Conservation (phyloP, 2,888 invertebrate genomes). For the Timema cristinae region DNA sequence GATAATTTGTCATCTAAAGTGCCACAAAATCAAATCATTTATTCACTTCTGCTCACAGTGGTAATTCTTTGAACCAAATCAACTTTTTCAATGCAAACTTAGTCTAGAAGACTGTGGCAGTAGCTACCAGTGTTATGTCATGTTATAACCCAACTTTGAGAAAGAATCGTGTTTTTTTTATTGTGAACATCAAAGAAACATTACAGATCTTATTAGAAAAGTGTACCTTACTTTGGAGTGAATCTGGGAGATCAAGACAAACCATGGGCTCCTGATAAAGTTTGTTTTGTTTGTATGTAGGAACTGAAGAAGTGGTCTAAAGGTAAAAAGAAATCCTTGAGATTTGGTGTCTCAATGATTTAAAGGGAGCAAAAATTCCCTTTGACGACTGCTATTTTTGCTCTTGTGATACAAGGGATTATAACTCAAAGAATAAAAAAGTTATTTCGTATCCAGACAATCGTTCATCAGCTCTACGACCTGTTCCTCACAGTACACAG, state of each 20-base stretch:
- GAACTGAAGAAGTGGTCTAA: constrained; percentile 33
- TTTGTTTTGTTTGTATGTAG: constrained; percentile 30
- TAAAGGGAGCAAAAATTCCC: constrained; percentile 33
- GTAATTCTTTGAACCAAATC: too few species aligned
- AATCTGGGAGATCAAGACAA: constrained; percentile 33
- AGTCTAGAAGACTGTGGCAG: too few species aligned
- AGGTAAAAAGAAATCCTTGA: constrained; percentile 28
- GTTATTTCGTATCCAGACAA: constrained; percentile 19
- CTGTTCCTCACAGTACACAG: constrained; percentile 27
- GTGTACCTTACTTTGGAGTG: constrained; percentile 33
- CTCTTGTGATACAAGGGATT: constrained; percentile 26
- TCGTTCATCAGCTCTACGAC: constrained; percentile 29
- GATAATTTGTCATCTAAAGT: too few species aligned
- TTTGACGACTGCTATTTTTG: constrained; percentile 32
- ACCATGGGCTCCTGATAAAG: constrained; percentile 32
- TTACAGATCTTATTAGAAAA: constrained; percentile 31
- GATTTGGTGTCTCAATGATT: constrained; percentile 30
- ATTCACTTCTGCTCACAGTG: too few species aligned
- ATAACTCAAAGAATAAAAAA: constrained; percentile 30
- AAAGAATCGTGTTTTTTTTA: neutral
- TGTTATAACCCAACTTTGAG: too few species aligned
- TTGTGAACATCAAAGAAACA: constrained; percentile 33
- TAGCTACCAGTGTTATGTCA: too few species aligned
- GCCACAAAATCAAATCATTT: too few species aligned
- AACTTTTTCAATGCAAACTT: too few species aligned